Percentiles rank a stretch among this genome's conserved stretches.
Conservation (phyloP, 35 echinoderm and acorn worm genomes). For the Apostichopus parvimensis region DNA sequence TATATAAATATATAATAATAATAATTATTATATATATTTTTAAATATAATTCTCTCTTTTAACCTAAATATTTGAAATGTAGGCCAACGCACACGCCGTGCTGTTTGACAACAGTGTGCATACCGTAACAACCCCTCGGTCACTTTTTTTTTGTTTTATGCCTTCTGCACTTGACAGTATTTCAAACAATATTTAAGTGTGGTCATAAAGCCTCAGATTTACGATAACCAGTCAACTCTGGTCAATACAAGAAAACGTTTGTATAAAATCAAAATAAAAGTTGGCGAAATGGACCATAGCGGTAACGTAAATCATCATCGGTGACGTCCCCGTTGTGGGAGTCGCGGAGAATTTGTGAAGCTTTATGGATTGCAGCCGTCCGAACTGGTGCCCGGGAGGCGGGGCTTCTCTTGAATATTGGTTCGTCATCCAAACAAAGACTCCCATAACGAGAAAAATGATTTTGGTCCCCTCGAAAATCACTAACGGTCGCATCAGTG, state of each 20-base stretch:
- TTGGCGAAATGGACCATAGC: constrained; percentile 21
- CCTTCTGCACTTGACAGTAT: constrained; percentile 15
- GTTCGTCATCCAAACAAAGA: constrained; percentile 20
- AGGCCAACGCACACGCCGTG: not conserved
- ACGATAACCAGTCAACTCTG: constrained; percentile 24
- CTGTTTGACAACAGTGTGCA: constrained; percentile 46
- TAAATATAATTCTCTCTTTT: not conserved
- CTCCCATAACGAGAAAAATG: not conserved
- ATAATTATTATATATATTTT: too few relatives aligned
- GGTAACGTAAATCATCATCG: not conserved
- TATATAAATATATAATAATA: too few relatives aligned
- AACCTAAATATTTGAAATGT: constrained; percentile 14
- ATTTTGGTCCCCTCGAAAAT: not conserved
- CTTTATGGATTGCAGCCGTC: constrained; percentile 21
- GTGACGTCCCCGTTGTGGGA: not conserved
- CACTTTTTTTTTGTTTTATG: not conserved
- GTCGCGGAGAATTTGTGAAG: not conserved
- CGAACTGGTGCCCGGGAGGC: constrained; percentile 36
- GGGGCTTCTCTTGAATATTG: constrained; percentile 4
- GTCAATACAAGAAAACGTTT: constrained; percentile 25
- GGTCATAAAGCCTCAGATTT: constrained; percentile 30
- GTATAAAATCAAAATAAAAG: constrained; percentile 37
- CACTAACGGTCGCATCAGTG: not conserved
- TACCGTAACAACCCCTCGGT: constrained; percentile 30
- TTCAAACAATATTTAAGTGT: constrained; percentile 49